Evolutionary conservation across 2,113 vertebrate species (phyloP).

Genomic region (Motacilla tschutschensis): DNA sequence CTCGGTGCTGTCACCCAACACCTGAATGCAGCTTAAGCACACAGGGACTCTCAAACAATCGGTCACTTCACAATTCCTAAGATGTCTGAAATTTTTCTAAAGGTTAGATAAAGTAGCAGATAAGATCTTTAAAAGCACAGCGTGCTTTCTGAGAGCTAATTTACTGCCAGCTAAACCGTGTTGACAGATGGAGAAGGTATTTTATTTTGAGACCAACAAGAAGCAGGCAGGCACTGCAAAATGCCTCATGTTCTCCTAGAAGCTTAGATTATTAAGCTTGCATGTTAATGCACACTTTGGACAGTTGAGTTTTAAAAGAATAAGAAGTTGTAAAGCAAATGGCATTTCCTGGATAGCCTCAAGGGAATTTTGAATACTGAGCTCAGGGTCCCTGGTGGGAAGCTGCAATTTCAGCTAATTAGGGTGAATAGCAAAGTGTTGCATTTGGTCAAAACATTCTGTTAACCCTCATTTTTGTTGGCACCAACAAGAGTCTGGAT

Average conservation of each 20-base stretch:
- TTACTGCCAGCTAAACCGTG: conserved; percentile 64
- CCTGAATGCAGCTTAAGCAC: conserved; percentile 59
- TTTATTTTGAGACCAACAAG: conserved; percentile 62
- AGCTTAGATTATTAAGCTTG: conserved; percentile 63
- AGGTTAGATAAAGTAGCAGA: conserved; percentile 76
- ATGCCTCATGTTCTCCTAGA: conserved; percentile 56
- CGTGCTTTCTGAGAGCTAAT: conserved; percentile 58
- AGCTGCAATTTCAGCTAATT: conserved; percentile 80
- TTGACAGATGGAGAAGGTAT: conserved; percentile 69
- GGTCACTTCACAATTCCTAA: conserved; percentile 71
- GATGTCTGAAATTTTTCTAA: conserved; percentile 75
- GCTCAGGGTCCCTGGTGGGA: conserved; percentile 72
- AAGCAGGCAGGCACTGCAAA: conserved; percentile 53
- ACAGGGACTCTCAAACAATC: conserved; percentile 59
- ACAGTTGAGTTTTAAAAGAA: conserved; percentile 74
- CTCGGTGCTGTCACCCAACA: conserved; percentile 50
- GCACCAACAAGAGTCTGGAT: conserved; percentile 73
- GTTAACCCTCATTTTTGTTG: conserved; percentile 82
- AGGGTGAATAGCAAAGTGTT: conserved; percentile 79
- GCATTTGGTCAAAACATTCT: conserved; percentile 79
- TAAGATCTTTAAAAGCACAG: conserved; percentile 67
- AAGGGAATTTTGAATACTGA: conserved; percentile 72
- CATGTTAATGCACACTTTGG: conserved; percentile 71
- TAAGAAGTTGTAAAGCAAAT: conserved; percentile 80
- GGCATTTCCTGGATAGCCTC: conserved; percentile 83